Base-by-base conservation (phyloP, 2,113 vertebrate species). In the Motacilla alba region DNA sequence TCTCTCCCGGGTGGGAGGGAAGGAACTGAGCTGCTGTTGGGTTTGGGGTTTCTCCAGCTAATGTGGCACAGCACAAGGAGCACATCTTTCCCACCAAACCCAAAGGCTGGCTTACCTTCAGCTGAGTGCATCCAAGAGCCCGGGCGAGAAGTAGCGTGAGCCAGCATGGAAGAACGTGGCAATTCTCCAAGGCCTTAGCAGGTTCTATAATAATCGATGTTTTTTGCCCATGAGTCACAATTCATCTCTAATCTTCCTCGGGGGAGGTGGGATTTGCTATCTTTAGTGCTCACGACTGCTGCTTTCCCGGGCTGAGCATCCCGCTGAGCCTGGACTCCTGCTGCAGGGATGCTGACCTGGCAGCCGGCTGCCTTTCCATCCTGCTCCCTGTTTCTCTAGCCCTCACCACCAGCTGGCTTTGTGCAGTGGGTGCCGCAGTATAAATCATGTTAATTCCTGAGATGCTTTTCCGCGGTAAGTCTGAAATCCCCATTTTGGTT, bases 401-500 rank as follows among this genome's bases (percentile, higher is more conserved):
- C 67, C 76, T 58, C 66, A 13, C 62, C 90, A 94, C 79, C 24
- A 20, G 46, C 62, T 93, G 70, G 84, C 89, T 97, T 80, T 77
- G 84, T 94, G 93, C 90, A 62, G 53, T n/a, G 59, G 73, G 91
- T 95, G 93, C 94, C 3, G 62, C 86, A 94, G 92, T 94, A 91
- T 97, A 95, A 97, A 96, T 97, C 95, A 95, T 46, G 9, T 69
- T 91, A 81, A 95, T 97, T 96, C 95, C 95, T 94, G 90, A 93
- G 93, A 64, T 89, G 92, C 93, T 90, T 97, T 96, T 93, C 93
- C 31, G 16, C 2, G 58, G 68, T 91, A 84, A 93, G 86, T 76
- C 95, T 96, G 90, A 97, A 97, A 97, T 96, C 93, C 95, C 89
- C 87, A 96, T 95, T 97, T 96, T 95, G 94, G 82, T 94, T 94